phyloP scores from a whole-genome alignment of 2,797 vertebrate genomes.

The Argya squamiceps region DNA sequence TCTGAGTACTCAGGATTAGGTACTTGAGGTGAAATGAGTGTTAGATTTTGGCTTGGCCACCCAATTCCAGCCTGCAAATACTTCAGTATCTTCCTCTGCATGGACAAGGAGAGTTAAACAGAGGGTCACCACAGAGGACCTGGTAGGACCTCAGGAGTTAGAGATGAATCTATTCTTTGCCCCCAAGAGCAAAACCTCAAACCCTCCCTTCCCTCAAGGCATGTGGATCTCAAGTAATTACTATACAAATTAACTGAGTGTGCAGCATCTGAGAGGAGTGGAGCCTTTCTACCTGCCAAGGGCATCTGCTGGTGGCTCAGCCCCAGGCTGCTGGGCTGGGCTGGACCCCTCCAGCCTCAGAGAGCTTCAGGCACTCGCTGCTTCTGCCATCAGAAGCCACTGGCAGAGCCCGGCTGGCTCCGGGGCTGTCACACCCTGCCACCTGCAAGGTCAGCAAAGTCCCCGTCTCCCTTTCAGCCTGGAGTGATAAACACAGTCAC shows the following conservation, averaged over 20 bases:
- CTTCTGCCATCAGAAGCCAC: not conserved
- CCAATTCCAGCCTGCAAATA: not conserved
- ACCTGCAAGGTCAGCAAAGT: not conserved
- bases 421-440: not conserved
- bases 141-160: not conserved
- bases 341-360: not conserved
- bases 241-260: not conserved
- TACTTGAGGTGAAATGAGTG: not conserved
- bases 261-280: not conserved
- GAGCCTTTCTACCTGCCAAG: not conserved
- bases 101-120: not conserved
- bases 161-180: not conserved
- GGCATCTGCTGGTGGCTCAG: not conserved
- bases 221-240: not conserved
- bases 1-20: not conserved
- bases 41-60: not conserved
- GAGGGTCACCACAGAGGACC: not conserved
- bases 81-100: not conserved
- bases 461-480: not conserved
- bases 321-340: not conserved
- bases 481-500: not conserved
- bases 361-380: not conserved
- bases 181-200: not conserved
- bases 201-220: not conserved
- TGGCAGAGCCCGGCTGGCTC: rapidly evolving